A percentile compares a stretch with the other conserved stretches of the same genome.
phyloP scores from a whole-genome alignment of 2,797 vertebrate genomes.

The Neoniphon sammara region DNA sequence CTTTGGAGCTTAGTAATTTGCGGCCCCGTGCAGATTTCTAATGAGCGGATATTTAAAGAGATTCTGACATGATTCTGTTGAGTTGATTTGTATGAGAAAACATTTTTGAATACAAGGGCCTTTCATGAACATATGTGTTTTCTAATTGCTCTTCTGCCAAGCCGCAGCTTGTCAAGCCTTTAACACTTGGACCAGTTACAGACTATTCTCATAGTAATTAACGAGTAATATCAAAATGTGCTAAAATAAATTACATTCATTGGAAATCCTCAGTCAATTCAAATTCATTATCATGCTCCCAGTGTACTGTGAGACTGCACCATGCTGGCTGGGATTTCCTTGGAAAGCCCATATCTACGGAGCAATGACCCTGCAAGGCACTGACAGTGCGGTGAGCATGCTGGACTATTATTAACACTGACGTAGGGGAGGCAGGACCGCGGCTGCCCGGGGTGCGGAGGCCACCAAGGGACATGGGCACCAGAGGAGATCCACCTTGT shows the following conservation, averaged over 20 bases:
- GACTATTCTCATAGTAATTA: slow-evolving; percentile 56
- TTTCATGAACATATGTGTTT: slow-evolving; percentile 48
- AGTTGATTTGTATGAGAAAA: slow-evolving; percentile 39
- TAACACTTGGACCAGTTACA: background rate
- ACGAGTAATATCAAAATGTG: slow-evolving; percentile 39
- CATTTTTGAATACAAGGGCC: background rate
- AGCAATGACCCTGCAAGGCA: slow-evolving; percentile 43
- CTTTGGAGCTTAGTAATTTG: background rate
- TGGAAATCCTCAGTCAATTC: slow-evolving; percentile 47
- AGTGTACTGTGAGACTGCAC: slow-evolving; percentile 4
- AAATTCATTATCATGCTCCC: slow-evolving; percentile 18
- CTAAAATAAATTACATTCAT: slow-evolving; percentile 46
- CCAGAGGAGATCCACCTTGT: slow-evolving; percentile 61
- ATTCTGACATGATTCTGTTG: slow-evolving; percentile 40
- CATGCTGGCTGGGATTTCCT: slow-evolving; percentile 52
- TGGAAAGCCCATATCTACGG: background rate
- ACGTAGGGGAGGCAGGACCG: slow-evolving; percentile 28
- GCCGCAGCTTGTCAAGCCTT: slow-evolving; percentile 26
- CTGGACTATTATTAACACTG: slow-evolving; percentile 61
- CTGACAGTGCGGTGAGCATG: slow-evolving; percentile 11
- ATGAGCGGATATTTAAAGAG: slow-evolving; percentile 47
- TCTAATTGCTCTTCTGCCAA: slow-evolving; percentile 48
- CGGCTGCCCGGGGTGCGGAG: slow-evolving; percentile 26
- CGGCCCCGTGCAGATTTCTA: slow-evolving; percentile 19
- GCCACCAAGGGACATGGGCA: slow-evolving; percentile 37